Percentiles rank a stretch among this genome's conserved stretches.
phyloP scores from a whole-genome alignment of 1,140 invertebrate genomes.

The Bombus sylvicola region DNA sequence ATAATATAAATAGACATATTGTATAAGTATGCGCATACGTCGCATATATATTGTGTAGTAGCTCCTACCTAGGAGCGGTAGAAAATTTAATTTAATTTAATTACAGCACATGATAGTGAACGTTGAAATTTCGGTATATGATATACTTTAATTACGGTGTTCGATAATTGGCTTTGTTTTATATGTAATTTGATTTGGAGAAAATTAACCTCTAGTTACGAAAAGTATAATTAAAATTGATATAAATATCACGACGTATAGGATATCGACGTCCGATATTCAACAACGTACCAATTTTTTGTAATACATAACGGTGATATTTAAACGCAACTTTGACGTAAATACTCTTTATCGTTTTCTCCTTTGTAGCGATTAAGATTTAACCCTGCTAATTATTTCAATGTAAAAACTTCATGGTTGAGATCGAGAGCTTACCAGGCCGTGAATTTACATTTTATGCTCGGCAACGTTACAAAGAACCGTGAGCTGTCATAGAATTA shows the following conservation, averaged over 20 bases:
- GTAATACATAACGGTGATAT: too few relatives aligned
- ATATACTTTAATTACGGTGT: not conserved
- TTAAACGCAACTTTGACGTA: too few relatives aligned
- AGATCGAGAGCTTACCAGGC: not conserved
- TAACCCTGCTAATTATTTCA: conserved; percentile 14
- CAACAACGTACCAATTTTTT: not conserved
- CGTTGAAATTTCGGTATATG: not conserved
- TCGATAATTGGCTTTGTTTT: not conserved
- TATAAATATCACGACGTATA: not conserved
- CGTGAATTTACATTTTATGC: conserved; percentile 35
- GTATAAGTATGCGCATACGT: not conserved
- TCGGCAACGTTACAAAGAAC: conserved; percentile 22
- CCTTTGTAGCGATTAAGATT: not conserved
- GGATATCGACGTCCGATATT: not conserved
- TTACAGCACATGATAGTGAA: not conserved
- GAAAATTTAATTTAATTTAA: not conserved
- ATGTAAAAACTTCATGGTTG: not conserved
- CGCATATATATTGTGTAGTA: not conserved
- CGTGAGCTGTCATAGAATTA: not conserved
- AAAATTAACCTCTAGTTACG: not conserved
- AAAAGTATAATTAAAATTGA: conserved; percentile 17
- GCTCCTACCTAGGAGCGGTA: too few relatives aligned
- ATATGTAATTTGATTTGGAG: conserved; percentile 8
- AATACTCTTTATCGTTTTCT: too few relatives aligned
- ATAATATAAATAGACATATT: too few relatives aligned